Evolutionary conservation across 2,888 invertebrate species (phyloP).

Genomic region (Falcaria lacertinaria): DNA sequence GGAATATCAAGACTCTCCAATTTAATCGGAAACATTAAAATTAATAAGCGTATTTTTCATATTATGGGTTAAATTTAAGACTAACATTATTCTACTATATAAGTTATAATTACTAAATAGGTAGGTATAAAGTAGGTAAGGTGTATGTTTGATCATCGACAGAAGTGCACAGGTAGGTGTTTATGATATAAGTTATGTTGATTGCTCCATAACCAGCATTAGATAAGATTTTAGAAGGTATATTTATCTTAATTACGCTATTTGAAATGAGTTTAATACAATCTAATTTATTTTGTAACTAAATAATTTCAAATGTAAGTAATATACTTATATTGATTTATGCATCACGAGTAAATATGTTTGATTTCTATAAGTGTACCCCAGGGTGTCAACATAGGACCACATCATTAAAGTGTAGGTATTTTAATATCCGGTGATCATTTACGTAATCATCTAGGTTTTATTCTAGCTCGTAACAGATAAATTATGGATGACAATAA

Average conservation of each 20-base stretch:
- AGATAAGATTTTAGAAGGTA: slow-evolving; percentile 45
- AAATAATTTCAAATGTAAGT: slow-evolving; percentile 22
- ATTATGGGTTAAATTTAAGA: slow-evolving; percentile 58
- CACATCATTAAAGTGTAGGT: not conserved
- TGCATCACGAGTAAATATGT: slow-evolving; percentile 5
- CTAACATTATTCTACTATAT: slow-evolving; percentile 44
- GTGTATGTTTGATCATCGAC: slow-evolving; percentile 27
- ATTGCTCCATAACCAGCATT: slow-evolving; percentile 69
- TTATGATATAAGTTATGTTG: slow-evolving; percentile 34
- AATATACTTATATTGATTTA: slow-evolving; percentile 19
- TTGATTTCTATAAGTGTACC: slow-evolving; percentile 15
- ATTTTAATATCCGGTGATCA: not conserved
- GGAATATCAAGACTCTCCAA: slow-evolving; percentile 76
- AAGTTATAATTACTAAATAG: slow-evolving; percentile 18
- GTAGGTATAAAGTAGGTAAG: slow-evolving; percentile 9
- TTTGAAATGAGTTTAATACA: slow-evolving; percentile 47
- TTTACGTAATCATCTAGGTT: not conserved
- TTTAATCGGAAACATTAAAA: slow-evolving; percentile 78
- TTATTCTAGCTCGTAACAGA: not conserved
- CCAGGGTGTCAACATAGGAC: slow-evolving; percentile 10
- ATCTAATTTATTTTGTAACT: slow-evolving; percentile 29
- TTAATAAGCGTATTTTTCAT: slow-evolving; percentile 79
- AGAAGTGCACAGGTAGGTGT: slow-evolving; percentile 43
- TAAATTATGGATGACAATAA: slow-evolving; percentile 23
- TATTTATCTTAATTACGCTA: slow-evolving; percentile 30